phyloP scores from a whole-genome alignment of 2,797 vertebrate genomes.

The Rhinoraja longicauda region DNA sequence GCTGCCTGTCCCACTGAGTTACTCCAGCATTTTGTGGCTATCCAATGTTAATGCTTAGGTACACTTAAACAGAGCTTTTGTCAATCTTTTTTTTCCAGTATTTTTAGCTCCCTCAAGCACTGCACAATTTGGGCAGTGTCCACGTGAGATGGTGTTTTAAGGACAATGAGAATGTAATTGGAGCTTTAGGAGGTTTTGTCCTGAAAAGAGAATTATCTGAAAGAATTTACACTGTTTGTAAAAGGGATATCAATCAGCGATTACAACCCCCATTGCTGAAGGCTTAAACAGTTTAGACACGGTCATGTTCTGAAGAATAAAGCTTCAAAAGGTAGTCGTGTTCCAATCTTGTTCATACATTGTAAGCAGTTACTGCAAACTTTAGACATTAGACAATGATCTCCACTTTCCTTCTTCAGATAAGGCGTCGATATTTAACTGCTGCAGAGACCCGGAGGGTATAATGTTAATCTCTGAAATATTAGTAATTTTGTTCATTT shows the following conservation, averaged over 20 bases:
- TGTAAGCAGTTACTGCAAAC: neutral
- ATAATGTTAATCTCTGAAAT: neutral
- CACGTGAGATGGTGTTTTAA: neutral
- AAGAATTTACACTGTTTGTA: neutral
- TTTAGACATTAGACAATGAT: neutral
- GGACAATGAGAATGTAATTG: neutral
- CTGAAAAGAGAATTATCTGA: neutral
- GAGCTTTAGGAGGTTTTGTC: neutral
- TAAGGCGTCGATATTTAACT: neutral
- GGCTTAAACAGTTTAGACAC: neutral
- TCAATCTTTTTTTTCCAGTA: neutral
- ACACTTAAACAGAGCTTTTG: neutral
- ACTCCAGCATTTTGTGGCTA: no score
- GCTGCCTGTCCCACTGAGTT: no score
- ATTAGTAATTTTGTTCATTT: neutral
- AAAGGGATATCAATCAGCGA: neutral
- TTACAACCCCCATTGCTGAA: neutral
- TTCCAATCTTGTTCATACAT: neutral
- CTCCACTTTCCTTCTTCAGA: neutral
- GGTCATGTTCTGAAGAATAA: neutral
- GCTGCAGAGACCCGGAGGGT: neutral
- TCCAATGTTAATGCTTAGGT: neutral
- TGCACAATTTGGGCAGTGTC: neutral
- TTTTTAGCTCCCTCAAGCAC: neutral
- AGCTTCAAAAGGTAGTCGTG: neutral